Base-by-base conservation (phyloP, 2,113 vertebrate genomes). In the Phalacrocorax brasilianus region DNA sequence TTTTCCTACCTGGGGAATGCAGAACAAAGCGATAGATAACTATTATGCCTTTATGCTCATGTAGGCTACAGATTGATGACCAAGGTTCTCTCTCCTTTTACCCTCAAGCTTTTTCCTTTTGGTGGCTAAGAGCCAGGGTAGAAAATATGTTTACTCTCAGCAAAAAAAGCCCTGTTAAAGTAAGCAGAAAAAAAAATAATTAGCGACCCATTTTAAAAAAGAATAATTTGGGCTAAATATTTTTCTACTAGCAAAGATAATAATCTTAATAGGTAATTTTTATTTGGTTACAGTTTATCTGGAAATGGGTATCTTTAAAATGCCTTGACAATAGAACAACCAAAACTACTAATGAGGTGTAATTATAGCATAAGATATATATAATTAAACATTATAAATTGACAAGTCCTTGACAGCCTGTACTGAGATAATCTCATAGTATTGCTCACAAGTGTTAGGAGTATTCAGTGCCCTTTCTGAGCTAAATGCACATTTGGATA, bases 341-440 rank as follows among this genome's bases (percentile, higher is more conserved):
- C 61, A 77, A 81, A 93, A 75, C 40, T 78, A 62, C 66, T 75
- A 77, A 83, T 0, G 2, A 81, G 62, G 45, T 96, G 40, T 81
- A 93, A 94, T 96, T 97, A 91, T 75, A 92, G 70, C 76, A 40
- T 35, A 78, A 85, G 53, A 88, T 80, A 85, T 79, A 84, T 93
- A 61, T 91, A 94, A 85, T 95, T 95, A 78, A 81, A 88, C 56
- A 55, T 74, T 79, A 44, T 59, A 52, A 88, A 88, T 23, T 56
- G 78, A 85, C 68, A 81, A 74, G 56, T 44, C 68, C 77, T 82
- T 80, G 75, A 67, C 72, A 91, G 71, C 56, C 47, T 91, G 58
- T 62, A 72, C 30, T 23, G 44, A 97, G 66, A n/a, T 91, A 56
- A 92, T 87, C 76, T 92, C 61, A 26, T 74, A 22, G 45, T 63